Conservation (phyloP, 2,888 invertebrate species). For the Bellardia pandia region DNA sequence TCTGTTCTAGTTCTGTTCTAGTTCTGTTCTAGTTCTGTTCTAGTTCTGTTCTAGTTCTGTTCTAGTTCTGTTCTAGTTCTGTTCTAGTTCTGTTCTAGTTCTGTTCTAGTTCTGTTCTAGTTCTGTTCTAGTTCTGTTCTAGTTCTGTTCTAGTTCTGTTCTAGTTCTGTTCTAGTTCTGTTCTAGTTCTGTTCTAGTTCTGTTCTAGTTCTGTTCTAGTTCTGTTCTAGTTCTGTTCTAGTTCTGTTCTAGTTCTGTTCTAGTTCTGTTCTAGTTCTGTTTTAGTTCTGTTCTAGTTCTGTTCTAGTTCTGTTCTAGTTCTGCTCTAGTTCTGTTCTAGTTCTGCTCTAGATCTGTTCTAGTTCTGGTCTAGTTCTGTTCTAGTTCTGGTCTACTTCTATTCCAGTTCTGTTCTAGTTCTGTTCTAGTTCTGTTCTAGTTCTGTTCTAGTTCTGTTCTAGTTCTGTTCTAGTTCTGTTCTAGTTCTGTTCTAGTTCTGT, state of each 20-base stretch:
- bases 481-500: too few relatives aligned
- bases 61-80: slow-evolving; percentile 4
- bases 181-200: slow-evolving; percentile 8
- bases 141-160: slow-evolving; percentile 4
- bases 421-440: slow-evolving; percentile 3
- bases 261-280: slow-evolving; percentile 4
- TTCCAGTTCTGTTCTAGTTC: slow-evolving; percentile 6
- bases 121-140: slow-evolving; percentile 4
- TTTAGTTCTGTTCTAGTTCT: slow-evolving; percentile 2
- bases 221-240: slow-evolving; percentile 4
- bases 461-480: too few relatives aligned
- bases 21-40: slow-evolving; percentile 4
- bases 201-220: slow-evolving; percentile 4
- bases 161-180: slow-evolving; percentile 4
- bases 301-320: slow-evolving; percentile 8
- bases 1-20: slow-evolving; percentile 4
- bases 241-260: slow-evolving; percentile 4
- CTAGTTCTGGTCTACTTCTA: neutral
- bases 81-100: slow-evolving; percentile 8
- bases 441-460: too few relatives aligned
- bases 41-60: slow-evolving; percentile 4
- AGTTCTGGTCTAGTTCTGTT: slow-evolving; percentile 2
- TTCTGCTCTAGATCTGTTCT: neutral
- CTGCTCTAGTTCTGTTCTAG: neutral
- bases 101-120: slow-evolving; percentile 4